Evolutionary conservation across 2,113 vertebrate species (phyloP), one percentile per base, ranked within the genome.

Genomic region (Xenopus borealis): DNA sequence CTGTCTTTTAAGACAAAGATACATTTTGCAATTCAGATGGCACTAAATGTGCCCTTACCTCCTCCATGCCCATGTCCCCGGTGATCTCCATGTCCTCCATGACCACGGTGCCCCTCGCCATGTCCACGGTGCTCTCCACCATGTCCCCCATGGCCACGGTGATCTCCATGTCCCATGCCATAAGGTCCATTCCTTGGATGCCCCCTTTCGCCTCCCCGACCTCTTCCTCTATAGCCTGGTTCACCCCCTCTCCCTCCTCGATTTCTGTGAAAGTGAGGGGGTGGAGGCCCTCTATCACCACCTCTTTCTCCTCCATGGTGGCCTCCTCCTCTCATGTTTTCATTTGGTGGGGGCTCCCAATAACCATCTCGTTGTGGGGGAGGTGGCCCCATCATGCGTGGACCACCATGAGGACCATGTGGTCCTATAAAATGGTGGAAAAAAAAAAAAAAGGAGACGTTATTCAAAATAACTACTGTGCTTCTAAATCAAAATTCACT

Each of bases 311-410:
- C 92, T 80, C 81, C 82, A 50, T 63, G 61, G 33, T 40, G 47
- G 13, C 52, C 74, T 1, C 93, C 93, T 2, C 95, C 95, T 46
- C 95, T 87, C 91, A 95, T 94, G 27, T 92, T 91, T 7, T 94
- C 93, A 0, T 93, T 93, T 0, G 88, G 87, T 57, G 88, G 87
- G 18, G 81, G 83, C 44, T 93, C 94, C 95, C 95, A 96, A 85
- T 95, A 96, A 75, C 92, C 93, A 12, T 93, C 91, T 66, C 92
- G 91, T 12, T 89, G 90, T 0, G 91, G 90, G 0, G 93, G 93
- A 0, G 94, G 95, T 0, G 94, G 94, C 0, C 95, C 95, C 88
- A 97, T 90, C 84, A 96, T 95, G 61, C 94, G 91, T 0, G 92
- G 94, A 23, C 88, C 90, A 55, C 92, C 84, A 0, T 86, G 86